Conservation (phyloP, 2,113 vertebrate genomes). For the Aramus guarauna region DNA sequence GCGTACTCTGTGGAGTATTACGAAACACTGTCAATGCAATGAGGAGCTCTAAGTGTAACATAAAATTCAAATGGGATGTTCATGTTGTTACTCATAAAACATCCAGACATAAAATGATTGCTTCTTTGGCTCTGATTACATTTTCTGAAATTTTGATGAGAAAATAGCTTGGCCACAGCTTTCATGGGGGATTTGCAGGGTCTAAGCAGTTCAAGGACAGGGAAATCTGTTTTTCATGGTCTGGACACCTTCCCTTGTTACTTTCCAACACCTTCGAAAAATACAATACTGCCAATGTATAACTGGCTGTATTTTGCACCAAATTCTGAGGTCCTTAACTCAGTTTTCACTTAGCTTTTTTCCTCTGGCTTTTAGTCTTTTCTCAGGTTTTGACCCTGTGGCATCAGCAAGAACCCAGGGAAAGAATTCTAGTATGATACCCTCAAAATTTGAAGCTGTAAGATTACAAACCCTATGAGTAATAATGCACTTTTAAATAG, state of each 20-base stretch:
- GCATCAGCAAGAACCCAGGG: neutral
- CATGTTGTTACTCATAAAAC: constrained; percentile 29
- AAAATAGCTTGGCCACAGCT: neutral
- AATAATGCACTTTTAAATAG: constrained; percentile 29
- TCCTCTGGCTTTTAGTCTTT: neutral
- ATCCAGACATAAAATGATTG: constrained; percentile 30
- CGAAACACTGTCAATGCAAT: constrained; percentile 15
- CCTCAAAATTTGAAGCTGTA: neutral
- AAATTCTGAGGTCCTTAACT: neutral
- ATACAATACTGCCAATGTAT: neutral
- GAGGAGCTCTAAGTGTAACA: constrained; percentile 47
- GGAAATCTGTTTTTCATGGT: neutral
- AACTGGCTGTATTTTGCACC: neutral
- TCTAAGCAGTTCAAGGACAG: neutral
- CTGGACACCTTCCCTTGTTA: neutral
- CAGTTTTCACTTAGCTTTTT: neutral
- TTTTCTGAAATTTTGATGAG: constrained; percentile 11
- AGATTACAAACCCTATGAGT: constrained; percentile 1
- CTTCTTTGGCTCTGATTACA: constrained; percentile 12
- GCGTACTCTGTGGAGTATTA: constrained; percentile 8
- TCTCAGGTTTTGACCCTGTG: neutral
- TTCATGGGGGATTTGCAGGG: neutral
- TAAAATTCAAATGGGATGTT: constrained; percentile 63
- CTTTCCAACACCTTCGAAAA: neutral
- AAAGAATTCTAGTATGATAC: neutral